A percentile compares a stretch with the other conserved stretches of the same genome.
Evolutionary conservation across 1,140 invertebrate species (phyloP).

Genomic region (Rhopalosiphum padi): DNA sequence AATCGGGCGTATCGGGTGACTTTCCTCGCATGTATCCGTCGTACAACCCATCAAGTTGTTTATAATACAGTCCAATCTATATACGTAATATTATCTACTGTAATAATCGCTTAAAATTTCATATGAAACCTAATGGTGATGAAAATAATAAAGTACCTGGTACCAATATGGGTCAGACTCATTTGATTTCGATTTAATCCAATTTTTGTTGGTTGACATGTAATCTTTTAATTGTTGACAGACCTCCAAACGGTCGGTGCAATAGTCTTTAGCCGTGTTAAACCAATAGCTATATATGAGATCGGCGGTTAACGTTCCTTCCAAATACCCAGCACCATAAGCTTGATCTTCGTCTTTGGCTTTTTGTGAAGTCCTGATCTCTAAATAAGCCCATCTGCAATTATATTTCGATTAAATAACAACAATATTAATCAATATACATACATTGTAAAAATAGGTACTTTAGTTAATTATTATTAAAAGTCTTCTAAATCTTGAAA

Average conservation of each 20-base stretch:
- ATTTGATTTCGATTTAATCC: conserved; percentile 67
- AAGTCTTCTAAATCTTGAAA: background rate
- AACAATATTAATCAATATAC: background rate
- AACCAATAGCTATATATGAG: conserved; percentile 81
- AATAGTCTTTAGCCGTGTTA: conserved; percentile 77
- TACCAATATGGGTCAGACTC: conserved; percentile 73
- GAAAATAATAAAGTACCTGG: conserved; percentile 67
- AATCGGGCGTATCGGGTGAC: background rate
- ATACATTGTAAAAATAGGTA: background rate
- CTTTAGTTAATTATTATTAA: background rate
- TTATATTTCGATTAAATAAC: background rate
- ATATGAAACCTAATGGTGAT: background rate
- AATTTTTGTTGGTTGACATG: conserved; percentile 71
- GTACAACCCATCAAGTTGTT: conserved; percentile 43
- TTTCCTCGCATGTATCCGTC: conserved; percentile 39
- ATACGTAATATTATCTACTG: background rate
- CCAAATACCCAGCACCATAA: conserved; percentile 83
- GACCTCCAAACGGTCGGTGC: conserved; percentile 70
- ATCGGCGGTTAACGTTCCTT: conserved; percentile 81
- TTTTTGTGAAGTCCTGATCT: conserved; percentile 32
- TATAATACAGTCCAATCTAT: conserved; percentile 14
- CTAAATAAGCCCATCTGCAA: conserved; percentile 37
- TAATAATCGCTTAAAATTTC: background rate
- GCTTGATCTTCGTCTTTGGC: conserved; percentile 69
- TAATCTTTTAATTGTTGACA: conserved; percentile 74